A percentile compares a stretch with the other conserved stretches of the same genome.
Conservation (phyloP, 2,113 vertebrate genomes). For the Henicopernis longicauda region DNA sequence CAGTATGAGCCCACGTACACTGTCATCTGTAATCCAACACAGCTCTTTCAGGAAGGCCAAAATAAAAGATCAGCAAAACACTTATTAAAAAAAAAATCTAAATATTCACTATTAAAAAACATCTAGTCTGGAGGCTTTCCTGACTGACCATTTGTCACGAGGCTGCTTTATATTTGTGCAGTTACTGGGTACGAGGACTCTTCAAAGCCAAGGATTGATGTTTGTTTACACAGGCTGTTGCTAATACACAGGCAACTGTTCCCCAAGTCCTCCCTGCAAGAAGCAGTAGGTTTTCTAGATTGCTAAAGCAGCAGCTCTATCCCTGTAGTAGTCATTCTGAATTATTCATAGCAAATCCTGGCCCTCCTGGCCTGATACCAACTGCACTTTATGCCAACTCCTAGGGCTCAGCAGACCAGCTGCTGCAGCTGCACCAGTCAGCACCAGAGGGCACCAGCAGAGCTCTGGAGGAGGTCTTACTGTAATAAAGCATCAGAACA, state of each 20-base stretch:
- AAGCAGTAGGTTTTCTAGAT: background rate
- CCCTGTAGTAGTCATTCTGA: background rate
- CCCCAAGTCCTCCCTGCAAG: background rate
- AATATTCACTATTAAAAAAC: background rate
- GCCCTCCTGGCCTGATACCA: background rate
- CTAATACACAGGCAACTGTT: background rate
- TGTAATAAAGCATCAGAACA: background rate
- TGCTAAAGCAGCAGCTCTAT: background rate
- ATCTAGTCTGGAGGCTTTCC: background rate
- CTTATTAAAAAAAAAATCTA: background rate
- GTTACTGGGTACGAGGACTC: background rate
- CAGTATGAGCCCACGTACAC: rapidly evolving
- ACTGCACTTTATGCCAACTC: background rate
- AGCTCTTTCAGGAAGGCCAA: background rate
- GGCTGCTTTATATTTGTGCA: background rate
- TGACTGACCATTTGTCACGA: background rate
- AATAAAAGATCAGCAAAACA: background rate
- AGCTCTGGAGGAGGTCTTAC: background rate
- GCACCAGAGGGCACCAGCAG: background rate
- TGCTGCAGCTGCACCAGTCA: background rate
- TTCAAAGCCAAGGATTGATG: background rate
- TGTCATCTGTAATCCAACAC: background rate
- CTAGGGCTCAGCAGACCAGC: background rate
- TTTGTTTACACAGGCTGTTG: background rate
- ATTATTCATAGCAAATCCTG: background rate